phyloP scores from a whole-genome alignment of 2,797 vertebrate species.

The Acipenser transmontanus region DNA sequence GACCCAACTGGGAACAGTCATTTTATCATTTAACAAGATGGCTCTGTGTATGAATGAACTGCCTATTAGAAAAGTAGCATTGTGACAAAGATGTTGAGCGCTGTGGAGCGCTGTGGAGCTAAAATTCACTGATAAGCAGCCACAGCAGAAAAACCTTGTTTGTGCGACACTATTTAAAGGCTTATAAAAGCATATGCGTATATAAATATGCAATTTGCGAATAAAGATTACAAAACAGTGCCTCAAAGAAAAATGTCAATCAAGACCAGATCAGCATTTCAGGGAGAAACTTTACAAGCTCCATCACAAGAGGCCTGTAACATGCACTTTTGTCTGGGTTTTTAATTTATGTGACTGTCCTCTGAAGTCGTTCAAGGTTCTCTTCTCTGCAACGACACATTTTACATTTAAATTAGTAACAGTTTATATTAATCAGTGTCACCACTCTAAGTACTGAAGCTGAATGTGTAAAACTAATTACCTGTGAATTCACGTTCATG shows the following conservation, averaged over 20 bases:
- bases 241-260: neutral
- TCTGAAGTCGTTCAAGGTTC: conserved; percentile 16
- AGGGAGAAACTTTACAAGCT: neutral
- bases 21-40: conserved; percentile 23
- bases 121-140: conserved; percentile 27
- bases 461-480: conserved; percentile 52
- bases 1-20: conserved; percentile 9
- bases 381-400: conserved; percentile 21
- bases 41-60: no score
- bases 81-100: conserved; percentile 10
- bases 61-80: conserved; percentile 18
- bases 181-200: conserved; percentile 20
- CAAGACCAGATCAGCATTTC: neutral
- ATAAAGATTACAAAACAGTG: neutral
- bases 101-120: conserved; percentile 24
- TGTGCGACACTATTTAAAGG: conserved; percentile 36
- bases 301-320: neutral
- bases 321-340: conserved; percentile 4
- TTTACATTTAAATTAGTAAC: conserved; percentile 35
- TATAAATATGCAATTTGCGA: conserved; percentile 8
- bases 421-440: conserved; percentile 47
- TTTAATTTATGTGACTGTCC: conserved; percentile 11
- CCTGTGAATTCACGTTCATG: conserved; percentile 40
- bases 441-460: conserved; percentile 24
- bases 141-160: conserved; percentile 25